Evolutionary conservation across 1,140 invertebrate genomes (phyloP), one percentile per base, ranked within the genome.

Genomic region (Orius laevigatus): DNA sequence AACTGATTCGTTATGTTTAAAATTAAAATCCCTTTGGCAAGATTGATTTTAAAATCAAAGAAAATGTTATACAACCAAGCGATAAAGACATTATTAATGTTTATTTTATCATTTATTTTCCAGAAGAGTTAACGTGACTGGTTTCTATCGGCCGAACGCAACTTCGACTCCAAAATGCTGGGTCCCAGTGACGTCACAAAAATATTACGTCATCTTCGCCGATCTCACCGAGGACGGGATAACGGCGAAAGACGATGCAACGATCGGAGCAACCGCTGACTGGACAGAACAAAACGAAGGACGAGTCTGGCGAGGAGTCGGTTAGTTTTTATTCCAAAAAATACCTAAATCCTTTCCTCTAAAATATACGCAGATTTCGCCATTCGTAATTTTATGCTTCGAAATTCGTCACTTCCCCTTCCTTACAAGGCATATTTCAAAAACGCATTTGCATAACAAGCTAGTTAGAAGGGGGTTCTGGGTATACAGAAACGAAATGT

Each of bases 121-220:
- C 49, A 61, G 58, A 36, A 46, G 57, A 45, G 53, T 59, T 12
- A 61, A 61, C 46, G 57, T 60, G 12, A 59, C 58, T n/a, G 47
- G 55, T 25, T 59, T 60, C 36, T 50, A 50, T 12, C 50, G 50
- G n/a, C 50, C 34, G 1, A 53, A 41, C 44, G 31, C 33, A 11
- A 57, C 49, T 8, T 9, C 44, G 5, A 55, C 41, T 6, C 39
- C 51, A 11, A 46, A 45, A 14, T 60, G 59, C 32, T 55, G 55
- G 46, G 19, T 46, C 5, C 46, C 48, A 2, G 50, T 57, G 10
- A 53, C 54, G 8, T 56, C 58, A n/a, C 58, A 59, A 38, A 58
- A 55, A 18, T 59, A 60, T 36, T 60, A 59, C 52, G 56, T 60
- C 12, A 52, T 60, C 12, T 59, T 59, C 43, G 55, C 57, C 11